Conservation (phyloP, 2,797 vertebrate species). For the Hypotaenidia okinawae region DNA sequence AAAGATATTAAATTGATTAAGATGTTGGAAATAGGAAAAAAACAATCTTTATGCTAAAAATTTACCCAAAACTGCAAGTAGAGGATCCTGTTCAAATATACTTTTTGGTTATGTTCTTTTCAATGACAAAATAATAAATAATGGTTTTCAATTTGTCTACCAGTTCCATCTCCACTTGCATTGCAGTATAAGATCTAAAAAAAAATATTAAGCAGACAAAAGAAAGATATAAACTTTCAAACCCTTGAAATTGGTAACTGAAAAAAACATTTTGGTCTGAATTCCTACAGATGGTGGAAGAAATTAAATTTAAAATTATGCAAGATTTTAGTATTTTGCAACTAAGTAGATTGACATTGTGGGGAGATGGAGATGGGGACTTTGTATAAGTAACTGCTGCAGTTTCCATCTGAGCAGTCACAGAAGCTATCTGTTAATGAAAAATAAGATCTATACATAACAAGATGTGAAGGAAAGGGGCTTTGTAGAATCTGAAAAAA, state of each 20-base stretch:
- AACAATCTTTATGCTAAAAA: neutral
- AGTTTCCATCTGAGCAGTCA: constrained; percentile 22
- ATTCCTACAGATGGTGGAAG: neutral
- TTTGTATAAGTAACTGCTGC: constrained; percentile 13
- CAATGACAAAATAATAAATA: neutral
- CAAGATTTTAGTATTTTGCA: constrained; percentile 11
- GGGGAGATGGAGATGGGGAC: too few species aligned
- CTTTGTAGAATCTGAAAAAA: neutral
- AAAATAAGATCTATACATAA: neutral
- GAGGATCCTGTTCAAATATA: neutral
- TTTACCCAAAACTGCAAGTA: neutral
- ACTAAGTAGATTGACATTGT: neutral
- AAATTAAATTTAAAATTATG: neutral
- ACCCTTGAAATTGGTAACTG: neutral
- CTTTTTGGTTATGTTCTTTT: neutral
- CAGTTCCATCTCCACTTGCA: neutral
- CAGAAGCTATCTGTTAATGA: neutral
- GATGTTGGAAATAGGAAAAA: neutral
- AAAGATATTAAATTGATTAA: neutral
- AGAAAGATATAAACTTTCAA: neutral
- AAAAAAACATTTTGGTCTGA: neutral
- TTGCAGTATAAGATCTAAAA: neutral
- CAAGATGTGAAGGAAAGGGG: neutral
- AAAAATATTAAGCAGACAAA: neutral
- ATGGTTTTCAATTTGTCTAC: neutral